A percentile compares a stretch with the other conserved stretches of the same genome.
Conservation (phyloP, 2,113 vertebrate species). For the Phodopus roborovskii region DNA sequence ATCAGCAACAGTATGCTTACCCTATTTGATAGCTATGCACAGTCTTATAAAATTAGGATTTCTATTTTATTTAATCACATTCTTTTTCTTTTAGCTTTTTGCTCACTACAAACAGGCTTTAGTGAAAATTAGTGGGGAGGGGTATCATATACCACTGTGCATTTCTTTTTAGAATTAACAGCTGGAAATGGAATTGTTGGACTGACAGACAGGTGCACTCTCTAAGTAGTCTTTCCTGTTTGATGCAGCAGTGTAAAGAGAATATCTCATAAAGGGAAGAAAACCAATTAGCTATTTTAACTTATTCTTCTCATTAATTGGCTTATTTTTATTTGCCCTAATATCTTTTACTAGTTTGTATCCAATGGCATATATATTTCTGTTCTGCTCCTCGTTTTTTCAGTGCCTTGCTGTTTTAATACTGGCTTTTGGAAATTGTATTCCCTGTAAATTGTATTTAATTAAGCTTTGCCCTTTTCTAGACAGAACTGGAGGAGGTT, state of each 20-base stretch:
- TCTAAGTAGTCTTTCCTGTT: not conserved
- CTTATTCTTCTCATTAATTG: conserved; percentile 20
- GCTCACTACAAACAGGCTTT: not conserved
- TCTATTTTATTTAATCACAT: conserved; percentile 15
- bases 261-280: not conserved
- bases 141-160: not conserved
- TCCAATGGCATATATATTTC: not conserved
- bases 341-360: not conserved
- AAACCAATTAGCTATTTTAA: conserved; percentile 1
- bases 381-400: not conserved
- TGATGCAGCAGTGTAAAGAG: not conserved
- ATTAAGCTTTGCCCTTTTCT: conserved; percentile 45
- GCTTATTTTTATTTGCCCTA: not conserved
- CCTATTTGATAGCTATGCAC: not conserved
- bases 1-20: not conserved
- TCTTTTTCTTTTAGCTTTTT: conserved; percentile 32
- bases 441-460: conserved; percentile 38
- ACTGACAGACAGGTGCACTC: not conserved
- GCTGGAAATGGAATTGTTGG: conserved; percentile 12
- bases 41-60: not conserved
- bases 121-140: not conserved
- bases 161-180: not conserved
- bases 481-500: not conserved
- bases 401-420: not conserved
- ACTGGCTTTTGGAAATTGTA: not conserved